Evolutionary conservation across 2,797 vertebrate genomes (phyloP).

Genomic region (Danio aesculapii): DNA sequence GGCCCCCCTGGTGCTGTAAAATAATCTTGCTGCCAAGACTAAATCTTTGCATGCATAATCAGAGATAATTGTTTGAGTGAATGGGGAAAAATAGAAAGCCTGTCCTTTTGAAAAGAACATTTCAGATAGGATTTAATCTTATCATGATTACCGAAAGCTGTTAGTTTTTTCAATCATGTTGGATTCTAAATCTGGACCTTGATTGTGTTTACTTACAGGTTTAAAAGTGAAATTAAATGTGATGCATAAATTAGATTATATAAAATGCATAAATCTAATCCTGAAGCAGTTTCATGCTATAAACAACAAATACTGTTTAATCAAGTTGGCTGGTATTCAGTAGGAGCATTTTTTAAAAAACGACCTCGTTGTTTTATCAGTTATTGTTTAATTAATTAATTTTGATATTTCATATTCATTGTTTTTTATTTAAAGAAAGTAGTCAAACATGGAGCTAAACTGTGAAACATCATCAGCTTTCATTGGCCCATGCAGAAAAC

Average conservation of each 20-base stretch:
- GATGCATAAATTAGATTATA: not conserved
- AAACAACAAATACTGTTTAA: constrained; percentile 4
- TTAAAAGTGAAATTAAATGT: not conserved
- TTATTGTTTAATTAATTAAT: not conserved
- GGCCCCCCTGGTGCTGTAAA: constrained; percentile 32
- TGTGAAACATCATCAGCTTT: constrained; percentile 49
- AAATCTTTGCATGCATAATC: constrained; percentile 20
- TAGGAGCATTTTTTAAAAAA: not conserved
- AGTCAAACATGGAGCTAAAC: constrained; percentile 49
- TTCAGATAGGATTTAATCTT: constrained; percentile 5
- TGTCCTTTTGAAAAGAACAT: not conserved
- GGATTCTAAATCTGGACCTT: constrained; percentile 6
- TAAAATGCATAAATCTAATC: not conserved
- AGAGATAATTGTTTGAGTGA: constrained; percentile 38
- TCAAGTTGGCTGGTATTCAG: not conserved
- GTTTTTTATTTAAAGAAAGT: not conserved
- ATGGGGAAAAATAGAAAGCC: not conserved
- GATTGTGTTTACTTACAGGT: not conserved
- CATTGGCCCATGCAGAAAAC: constrained; percentile 45
- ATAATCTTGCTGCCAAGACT: constrained; percentile 31
- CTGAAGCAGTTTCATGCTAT: not conserved
- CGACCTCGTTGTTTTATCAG: too few relatives aligned
- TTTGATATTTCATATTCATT: not conserved
- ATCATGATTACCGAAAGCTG: not conserved
- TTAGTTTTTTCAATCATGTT: not conserved